Evolutionary conservation across 2,888 invertebrate genomes (phyloP), one percentile per base, ranked within the genome.

Genomic region (Cephonodes hylas): DNA sequence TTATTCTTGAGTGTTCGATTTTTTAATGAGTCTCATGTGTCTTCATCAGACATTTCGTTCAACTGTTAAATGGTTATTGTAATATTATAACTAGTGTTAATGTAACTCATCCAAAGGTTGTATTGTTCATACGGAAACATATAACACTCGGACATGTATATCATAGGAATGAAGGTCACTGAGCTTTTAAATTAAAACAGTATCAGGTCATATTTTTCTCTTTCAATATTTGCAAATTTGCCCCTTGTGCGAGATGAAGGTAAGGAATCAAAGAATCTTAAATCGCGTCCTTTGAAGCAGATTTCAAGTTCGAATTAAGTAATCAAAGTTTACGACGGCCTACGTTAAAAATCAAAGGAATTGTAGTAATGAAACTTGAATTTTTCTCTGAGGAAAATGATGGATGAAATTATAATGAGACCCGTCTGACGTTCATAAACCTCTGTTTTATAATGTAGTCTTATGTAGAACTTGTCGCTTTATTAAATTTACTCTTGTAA

Each of bases 251-350:
- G 25, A n/a, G n/a, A 31, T 18, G 18, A 63, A 60, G 45, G 46
- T 60, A 62, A 66, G 66, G 69, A 66, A 64, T 63, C 58, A 62
- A 59, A 64, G 61, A 56, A 62, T 62, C 65, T 67, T 70, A 73
- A 70, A 79, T 73, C 68, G 67, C 63, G 72, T 69, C 68, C 75
- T 83, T 82, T 81, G 76, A 79, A 72, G 69, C 68, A 66, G 75
- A 75, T 76, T 77, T 74, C 73, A 84, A 83, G 81, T 83, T 81
- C 68, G 77, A 81, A 83, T 83, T 75, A 81, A 77, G 80, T 77
- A 84, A 86, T 88, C 83, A 82, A 86, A 88, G 81, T 88, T 88
- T 76, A 70, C 67, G 71, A 70, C 67, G 71, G 68, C 72, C 70
- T 70, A 67, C 64, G 66, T 63, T 64, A 68, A 66, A 66, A 67